phyloP scores from a whole-genome alignment of 2,888 invertebrate genomes.

The Pristionchus arcanus region DNA sequence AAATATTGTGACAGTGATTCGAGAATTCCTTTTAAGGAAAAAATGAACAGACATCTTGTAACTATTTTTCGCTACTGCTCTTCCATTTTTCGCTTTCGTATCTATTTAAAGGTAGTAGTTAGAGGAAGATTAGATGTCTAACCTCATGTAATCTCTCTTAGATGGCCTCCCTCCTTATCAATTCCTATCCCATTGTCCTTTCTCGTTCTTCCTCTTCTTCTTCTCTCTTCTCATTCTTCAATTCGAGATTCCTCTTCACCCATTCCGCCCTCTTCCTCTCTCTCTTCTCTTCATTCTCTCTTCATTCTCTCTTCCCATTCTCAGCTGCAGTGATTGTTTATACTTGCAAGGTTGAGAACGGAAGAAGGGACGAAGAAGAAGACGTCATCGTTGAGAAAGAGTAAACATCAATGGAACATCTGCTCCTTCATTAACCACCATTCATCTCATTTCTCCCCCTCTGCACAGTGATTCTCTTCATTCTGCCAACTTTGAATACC shows the following conservation, averaged over 20 bases:
- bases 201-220: background rate
- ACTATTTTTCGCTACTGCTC: too few relatives aligned
- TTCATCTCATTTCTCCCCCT: too few relatives aligned
- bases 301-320: conserved; percentile 9
- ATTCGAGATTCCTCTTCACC: background rate
- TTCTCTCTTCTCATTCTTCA: conserved; percentile 3
- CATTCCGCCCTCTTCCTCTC: background rate
- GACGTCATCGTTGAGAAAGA: background rate
- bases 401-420: background rate
- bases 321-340: background rate
- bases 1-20: background rate
- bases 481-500: too few relatives aligned
- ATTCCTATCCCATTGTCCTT: background rate
- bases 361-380: background rate
- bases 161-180: background rate
- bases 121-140: background rate
- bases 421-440: background rate
- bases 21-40: too few relatives aligned
- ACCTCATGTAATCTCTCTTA: background rate
- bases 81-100: too few relatives aligned
- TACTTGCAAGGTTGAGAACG: conserved; percentile 27
- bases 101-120: too few relatives aligned
- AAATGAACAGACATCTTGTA: too few relatives aligned
- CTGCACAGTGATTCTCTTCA: background rate
- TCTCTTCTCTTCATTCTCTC: too few relatives aligned